Evolutionary conservation across 37 sponge, comb jelly and placozoan genomes (phyloP), one percentile per base, ranked within the genome.

Genomic region (Bolinopsis microptera): DNA sequence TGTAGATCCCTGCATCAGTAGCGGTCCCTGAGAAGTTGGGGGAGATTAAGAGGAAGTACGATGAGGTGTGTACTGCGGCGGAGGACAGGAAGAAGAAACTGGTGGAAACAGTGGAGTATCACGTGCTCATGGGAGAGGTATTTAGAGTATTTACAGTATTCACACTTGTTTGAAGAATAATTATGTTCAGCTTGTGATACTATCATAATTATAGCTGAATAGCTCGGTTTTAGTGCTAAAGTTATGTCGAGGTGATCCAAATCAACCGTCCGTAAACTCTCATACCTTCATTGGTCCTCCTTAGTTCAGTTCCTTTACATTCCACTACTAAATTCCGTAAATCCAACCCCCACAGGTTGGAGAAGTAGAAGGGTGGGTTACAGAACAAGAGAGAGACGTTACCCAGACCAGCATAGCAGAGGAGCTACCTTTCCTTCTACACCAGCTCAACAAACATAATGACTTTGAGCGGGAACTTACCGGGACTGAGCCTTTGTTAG

Each of bases 1-100:
- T n/a, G n/a, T 34, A 86, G 90, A 86, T 86, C 28, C 61, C 90
- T 0, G 90, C 90, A 5, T 86, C 90, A n/a, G 90, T 86, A 1
- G 90, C 90, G 13, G 90, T 86, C 30, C 90, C 90, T 1, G 90
- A 86, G 90, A 86, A 86, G 61, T n/a, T 86, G 90, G 32, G 13
- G 13, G 90, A 41, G 9, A 38, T 86, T 0, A 86, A 86, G 90
- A 26, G 24, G 41, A 41, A 39, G 61, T 86, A 86, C 61, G 90
- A 86, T 0, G 41, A 39, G 36, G 1, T 86, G 61, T 28, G 32
- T 28, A 38, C 25, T 13, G 90, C 90, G 5, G 90, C 90, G 0
- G 90, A 86, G 23, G 39, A 39, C 25, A 38, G 90, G 31, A 39
- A 41, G 61, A 39, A 41, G 90, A 86, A 86, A 27, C 30, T 86